Percentiles rank a stretch among this genome's conserved stretches.
These are phyloP conservation scores for Spatulosminthurus flaviceps DNA, from an alignment of 2,888 invertebrate genomes.

Conservation along the genomic window DNA sequence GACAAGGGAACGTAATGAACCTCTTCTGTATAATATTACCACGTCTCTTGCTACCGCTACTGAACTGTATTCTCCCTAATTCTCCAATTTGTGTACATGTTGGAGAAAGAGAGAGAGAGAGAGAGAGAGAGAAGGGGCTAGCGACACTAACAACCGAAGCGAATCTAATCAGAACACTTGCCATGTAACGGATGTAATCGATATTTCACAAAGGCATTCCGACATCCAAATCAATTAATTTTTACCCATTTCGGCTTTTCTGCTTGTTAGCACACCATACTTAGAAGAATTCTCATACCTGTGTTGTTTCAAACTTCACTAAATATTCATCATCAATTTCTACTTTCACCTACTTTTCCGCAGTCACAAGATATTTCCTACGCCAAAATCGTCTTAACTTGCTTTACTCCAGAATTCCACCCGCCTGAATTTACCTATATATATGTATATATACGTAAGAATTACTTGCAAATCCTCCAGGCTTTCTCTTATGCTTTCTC, in stretches of 20 bases:
- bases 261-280: neutral
- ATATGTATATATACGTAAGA: too few relatives aligned
- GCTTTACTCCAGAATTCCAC: too few relatives aligned
- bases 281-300: neutral
- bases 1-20: constrained; percentile 11
- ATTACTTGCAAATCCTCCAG: neutral
- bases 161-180: constrained; percentile 14
- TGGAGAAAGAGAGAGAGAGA: too few relatives aligned
- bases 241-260: neutral
- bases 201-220: constrained; percentile 13
- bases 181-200: constrained; percentile 13
- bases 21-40: neutral
- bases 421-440: too few relatives aligned
- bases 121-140: neutral
- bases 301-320: too few relatives aligned
- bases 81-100: too few relatives aligned
- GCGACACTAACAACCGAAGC: constrained; percentile 18
- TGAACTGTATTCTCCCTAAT: too few relatives aligned
- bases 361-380: too few relatives aligned
- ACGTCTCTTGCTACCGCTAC: too few relatives aligned
- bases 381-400: too few relatives aligned
- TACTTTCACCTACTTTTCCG: too few relatives aligned
- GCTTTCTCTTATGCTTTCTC: neutral
- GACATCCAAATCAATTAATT: constrained; percentile 1
- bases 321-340: too few relatives aligned